Conservation (phyloP, 2,888 invertebrate genomes). For the Aleiodes leptofemur region DNA sequence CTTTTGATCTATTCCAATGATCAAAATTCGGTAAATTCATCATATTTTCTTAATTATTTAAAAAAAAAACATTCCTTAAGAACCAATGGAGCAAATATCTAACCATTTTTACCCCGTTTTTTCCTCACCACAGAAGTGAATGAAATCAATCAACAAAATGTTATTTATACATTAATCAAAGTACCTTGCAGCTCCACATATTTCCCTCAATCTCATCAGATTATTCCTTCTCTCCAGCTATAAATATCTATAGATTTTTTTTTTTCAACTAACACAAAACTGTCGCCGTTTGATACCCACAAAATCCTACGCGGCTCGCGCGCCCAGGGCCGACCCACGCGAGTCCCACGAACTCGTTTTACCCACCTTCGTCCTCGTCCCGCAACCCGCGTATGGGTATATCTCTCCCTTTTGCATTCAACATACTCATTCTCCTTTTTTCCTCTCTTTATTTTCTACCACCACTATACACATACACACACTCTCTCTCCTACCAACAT, state of each 20-base stretch:
- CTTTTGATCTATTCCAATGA: no score
- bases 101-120: no score
- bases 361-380: conserved; percentile 74
- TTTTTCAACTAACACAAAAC: neutral
- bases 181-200: conserved; percentile 4
- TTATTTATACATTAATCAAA: no score
- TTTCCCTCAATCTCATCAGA: conserved; percentile 21
- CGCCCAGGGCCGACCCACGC: conserved; percentile 65
- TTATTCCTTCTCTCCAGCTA: neutral
- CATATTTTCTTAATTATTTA: no score
- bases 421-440: conserved; percentile 34
- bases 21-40: no score
- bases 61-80: no score
- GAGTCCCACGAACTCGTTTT: conserved; percentile 67
- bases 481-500: conserved; percentile 28
- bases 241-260: conserved; percentile 9
- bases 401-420: conserved; percentile 58
- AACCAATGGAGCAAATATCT: no score
- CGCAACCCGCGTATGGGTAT: conserved; percentile 54
- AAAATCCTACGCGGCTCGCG: conserved; percentile 55
- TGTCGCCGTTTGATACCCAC: conserved; percentile 27
- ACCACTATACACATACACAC: conserved; percentile 23
- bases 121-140: neutral
- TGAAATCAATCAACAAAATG: neutral
- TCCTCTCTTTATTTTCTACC: conserved; percentile 38